Conservation (phyloP, 2,113 vertebrate species). For the Bos taurus region ARS-UCD2.0 NC_037328.1:81172501-81173000, state of each 20-base stretch:
- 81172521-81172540: not conserved
- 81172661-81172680: not conserved
- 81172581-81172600: not conserved
- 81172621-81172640: not conserved
- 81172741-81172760: not conserved
- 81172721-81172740: not conserved
- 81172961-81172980: not conserved
- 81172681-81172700: not conserved
- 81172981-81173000: not conserved
- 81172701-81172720: not conserved
- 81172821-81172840: not conserved
- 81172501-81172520: not conserved
- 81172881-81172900: not conserved
- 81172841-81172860: not conserved
- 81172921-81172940: not conserved
- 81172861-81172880: not conserved
- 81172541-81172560: not conserved
- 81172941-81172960: slow-evolving; percentile 16
- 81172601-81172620: not conserved
- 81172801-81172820: not conserved
- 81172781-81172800: too few species aligned
- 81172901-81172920: not conserved
- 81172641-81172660: not conserved
- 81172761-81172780: not conserved
- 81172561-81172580: not conserved